phyloP scores from a whole-genome alignment of 2,113 vertebrate genomes.

The Zootoca vivipara region DNA sequence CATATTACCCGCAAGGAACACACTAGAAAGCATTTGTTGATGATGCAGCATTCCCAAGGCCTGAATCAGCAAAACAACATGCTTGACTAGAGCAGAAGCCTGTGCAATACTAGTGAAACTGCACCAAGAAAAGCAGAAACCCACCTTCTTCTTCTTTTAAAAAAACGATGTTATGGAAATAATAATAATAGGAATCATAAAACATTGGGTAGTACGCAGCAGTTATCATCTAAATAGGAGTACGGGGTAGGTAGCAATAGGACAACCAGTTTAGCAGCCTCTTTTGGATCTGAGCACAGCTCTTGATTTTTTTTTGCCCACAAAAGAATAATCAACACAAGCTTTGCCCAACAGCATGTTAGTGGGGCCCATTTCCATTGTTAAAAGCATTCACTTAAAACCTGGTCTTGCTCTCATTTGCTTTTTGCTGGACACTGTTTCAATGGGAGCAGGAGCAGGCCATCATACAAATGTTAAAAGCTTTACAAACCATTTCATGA shows the following conservation, averaged over 20 bases:
- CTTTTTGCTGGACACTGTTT: slow-evolving; percentile 46
- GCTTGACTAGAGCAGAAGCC: slow-evolving; percentile 80
- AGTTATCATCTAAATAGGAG: neutral
- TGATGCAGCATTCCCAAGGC: slow-evolving; percentile 83
- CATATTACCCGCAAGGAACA: slow-evolving; percentile 68
- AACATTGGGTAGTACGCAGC: slow-evolving; percentile 11
- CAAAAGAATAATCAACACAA: slow-evolving; percentile 69
- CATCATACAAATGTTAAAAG: slow-evolving; percentile 63
- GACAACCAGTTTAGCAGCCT: slow-evolving; percentile 24
- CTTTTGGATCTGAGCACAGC: slow-evolving; percentile 54
- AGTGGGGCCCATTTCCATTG: slow-evolving; percentile 75
- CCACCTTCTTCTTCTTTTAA: slow-evolving; percentile 38
- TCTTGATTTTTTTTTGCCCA: slow-evolving; percentile 55
- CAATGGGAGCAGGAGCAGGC: slow-evolving; percentile 72
- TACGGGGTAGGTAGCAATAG: slow-evolving; percentile 34
- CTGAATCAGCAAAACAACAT: slow-evolving; percentile 78
- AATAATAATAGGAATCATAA: slow-evolving; percentile 18
- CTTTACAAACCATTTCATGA: slow-evolving; percentile 75
- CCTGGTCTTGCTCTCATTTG: slow-evolving; percentile 73
- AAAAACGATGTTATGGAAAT: neutral
- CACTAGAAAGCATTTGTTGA: slow-evolving; percentile 74
- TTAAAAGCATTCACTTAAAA: slow-evolving; percentile 74
- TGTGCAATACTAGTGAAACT: slow-evolving; percentile 76
- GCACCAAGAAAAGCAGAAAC: slow-evolving; percentile 59
- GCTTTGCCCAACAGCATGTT: slow-evolving; percentile 74